A percentile compares a stretch with the other conserved stretches of the same genome.
These are phyloP conservation scores for Diuraphis noxia DNA, from an alignment of 1,140 invertebrate genomes.

Conservation along the genomic window DNA sequence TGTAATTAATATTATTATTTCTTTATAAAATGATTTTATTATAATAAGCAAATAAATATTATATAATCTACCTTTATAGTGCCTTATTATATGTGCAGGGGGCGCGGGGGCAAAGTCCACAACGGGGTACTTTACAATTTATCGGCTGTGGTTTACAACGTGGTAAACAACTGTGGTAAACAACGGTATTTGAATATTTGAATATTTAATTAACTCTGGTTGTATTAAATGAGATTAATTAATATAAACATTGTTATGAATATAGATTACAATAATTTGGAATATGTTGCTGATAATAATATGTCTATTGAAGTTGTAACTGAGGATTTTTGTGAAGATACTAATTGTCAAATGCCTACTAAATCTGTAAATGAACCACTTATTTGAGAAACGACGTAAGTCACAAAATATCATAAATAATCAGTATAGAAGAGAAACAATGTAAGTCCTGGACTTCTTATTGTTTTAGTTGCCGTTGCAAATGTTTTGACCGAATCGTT, in stretches of 20 bases:
- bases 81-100: not conserved
- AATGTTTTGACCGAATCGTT: not conserved
- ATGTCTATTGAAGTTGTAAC: not conserved
- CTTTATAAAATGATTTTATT: not conserved
- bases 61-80: no score
- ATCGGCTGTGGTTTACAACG: not conserved
- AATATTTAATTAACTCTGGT: not conserved
- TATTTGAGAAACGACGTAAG: no score
- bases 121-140: not conserved
- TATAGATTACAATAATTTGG: no score
- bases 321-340: not conserved
- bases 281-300: not conserved
- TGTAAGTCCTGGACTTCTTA: no score
- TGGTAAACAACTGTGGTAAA: no score
- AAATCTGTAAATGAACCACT: not conserved
- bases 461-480: not conserved
- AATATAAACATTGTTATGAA: no score
- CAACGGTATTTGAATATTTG: not conserved
- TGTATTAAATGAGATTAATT: not conserved
- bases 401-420: no score
- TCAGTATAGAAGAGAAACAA: no score
- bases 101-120: not conserved
- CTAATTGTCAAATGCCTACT: not conserved
- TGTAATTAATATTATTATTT: not conserved
- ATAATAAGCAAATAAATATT: no score